phyloP scores from a whole-genome alignment of 2,797 vertebrate species.

The Mormyrops boulengeri region DNA sequence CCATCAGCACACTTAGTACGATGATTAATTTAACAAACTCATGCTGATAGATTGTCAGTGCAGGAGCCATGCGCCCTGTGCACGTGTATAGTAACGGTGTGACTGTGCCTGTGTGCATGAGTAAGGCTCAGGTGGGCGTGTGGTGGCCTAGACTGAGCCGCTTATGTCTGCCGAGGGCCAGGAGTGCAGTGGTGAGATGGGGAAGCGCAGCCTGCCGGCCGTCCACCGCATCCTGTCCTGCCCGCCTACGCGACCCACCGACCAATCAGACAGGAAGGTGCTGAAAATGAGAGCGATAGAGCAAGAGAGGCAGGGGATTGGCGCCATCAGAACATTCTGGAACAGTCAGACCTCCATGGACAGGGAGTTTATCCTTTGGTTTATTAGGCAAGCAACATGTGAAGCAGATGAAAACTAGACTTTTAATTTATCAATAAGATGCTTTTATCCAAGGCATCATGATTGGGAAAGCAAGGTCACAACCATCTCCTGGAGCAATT shows the following conservation, averaged over 20 bases:
- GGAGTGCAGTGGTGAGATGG: background rate
- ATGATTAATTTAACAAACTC: background rate
- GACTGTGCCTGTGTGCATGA: background rate
- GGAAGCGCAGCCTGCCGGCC: background rate
- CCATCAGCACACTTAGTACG: background rate
- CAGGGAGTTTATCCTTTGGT: background rate
- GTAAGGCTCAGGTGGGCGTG: conserved; percentile 3
- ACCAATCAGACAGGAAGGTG: conserved; percentile 6
- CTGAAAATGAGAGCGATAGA: background rate
- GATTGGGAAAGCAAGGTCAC: background rate
- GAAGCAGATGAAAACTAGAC: background rate
- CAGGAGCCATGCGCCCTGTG: background rate
- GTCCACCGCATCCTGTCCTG: conserved; percentile 7
- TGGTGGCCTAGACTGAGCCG: background rate
- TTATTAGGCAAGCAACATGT: background rate
- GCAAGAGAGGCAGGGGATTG: background rate
- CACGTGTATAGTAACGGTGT: background rate
- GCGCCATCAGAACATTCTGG: background rate
- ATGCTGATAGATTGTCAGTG: background rate
- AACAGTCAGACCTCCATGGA: background rate
- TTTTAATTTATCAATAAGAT: background rate
- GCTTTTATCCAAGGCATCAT: background rate
- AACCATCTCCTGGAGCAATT: background rate
- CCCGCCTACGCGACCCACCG: background rate
- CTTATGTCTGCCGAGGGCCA: background rate